Evolutionary conservation across 2,888 invertebrate species (phyloP).

Genomic region (Mythimna loreyi): DNA sequence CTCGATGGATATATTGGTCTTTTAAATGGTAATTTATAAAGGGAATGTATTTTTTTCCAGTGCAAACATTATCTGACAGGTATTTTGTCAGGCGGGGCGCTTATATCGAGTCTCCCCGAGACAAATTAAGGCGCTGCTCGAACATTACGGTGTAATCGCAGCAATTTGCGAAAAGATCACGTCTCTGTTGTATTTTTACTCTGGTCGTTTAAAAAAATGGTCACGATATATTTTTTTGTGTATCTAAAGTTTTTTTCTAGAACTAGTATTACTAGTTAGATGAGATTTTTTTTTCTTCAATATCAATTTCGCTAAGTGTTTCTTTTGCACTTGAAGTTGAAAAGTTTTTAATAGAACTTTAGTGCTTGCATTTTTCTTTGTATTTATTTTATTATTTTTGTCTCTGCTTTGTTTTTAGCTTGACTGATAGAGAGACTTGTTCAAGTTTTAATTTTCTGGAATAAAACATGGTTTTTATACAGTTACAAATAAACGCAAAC

Average conservation of each 20-base stretch:
- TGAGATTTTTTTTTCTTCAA: slow-evolving; percentile 45
- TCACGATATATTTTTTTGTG: slow-evolving; percentile 57
- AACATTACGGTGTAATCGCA: slow-evolving; percentile 72
- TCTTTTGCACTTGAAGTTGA: slow-evolving; percentile 24
- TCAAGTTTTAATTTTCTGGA: not conserved
- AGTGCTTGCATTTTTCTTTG: slow-evolving; percentile 17
- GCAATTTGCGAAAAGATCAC: slow-evolving; percentile 78
- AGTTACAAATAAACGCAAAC: not conserved
- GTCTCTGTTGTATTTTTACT: slow-evolving; percentile 72
- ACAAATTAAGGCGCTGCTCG: slow-evolving; percentile 69
- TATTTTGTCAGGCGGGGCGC: slow-evolving; percentile 71
- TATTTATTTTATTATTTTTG: slow-evolving; percentile 3
- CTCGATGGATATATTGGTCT: slow-evolving; percentile 49
- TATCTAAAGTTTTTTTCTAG: slow-evolving; percentile 31
- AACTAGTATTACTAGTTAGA: slow-evolving; percentile 25
- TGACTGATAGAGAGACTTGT: not conserved
- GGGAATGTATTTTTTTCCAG: slow-evolving; percentile 54
- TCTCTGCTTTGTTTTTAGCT: not conserved
- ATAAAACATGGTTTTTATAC: not conserved
- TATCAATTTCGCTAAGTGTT: slow-evolving; percentile 51
- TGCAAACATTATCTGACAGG: slow-evolving; percentile 72
- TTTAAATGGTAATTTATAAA: slow-evolving; percentile 57
- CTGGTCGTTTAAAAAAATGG: slow-evolving; percentile 72
- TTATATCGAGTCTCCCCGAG: slow-evolving; percentile 70
- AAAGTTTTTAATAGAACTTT: slow-evolving; percentile 14